Evolutionary conservation across 2,888 invertebrate genomes (phyloP).

Genomic region (Troides aeacus): DNA sequence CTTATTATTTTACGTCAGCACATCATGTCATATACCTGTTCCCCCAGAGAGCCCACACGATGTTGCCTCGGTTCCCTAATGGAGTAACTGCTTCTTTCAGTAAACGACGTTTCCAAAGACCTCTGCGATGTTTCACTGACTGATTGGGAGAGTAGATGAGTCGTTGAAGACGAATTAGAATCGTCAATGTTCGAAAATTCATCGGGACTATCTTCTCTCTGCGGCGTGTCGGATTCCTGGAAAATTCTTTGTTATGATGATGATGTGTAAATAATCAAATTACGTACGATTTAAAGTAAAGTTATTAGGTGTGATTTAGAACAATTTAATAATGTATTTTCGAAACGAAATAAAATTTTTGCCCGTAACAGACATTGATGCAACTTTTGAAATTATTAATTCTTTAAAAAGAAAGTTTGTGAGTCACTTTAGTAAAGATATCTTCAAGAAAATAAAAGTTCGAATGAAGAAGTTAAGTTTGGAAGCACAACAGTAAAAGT

Average conservation of each 20-base stretch:
- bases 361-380: background rate
- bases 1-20: background rate
- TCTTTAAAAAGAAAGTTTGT: background rate
- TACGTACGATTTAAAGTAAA: no score
- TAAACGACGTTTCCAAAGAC: constrained; percentile 66
- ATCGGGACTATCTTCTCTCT: constrained; percentile 69
- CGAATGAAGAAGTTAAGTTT: background rate
- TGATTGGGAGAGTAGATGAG: constrained; percentile 67
- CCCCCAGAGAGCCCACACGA: constrained; percentile 60
- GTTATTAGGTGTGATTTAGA: no score
- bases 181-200: constrained; percentile 69
- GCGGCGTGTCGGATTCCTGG: constrained; percentile 69
- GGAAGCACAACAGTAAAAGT: background rate
- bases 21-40: constrained; percentile 47
- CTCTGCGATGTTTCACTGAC: constrained; percentile 59
- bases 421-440: background rate
- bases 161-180: constrained; percentile 67
- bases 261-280: no score
- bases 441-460: background rate
- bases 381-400: background rate
- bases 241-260: background rate
- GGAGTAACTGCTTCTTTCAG: constrained; percentile 46
- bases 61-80: constrained; percentile 46
- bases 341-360: background rate
- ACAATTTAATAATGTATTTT: no score